These are phyloP conservation scores for Himalopsyche anomala DNA, from an alignment of 2,888 invertebrate genomes.

Conservation along the genomic window DNA sequence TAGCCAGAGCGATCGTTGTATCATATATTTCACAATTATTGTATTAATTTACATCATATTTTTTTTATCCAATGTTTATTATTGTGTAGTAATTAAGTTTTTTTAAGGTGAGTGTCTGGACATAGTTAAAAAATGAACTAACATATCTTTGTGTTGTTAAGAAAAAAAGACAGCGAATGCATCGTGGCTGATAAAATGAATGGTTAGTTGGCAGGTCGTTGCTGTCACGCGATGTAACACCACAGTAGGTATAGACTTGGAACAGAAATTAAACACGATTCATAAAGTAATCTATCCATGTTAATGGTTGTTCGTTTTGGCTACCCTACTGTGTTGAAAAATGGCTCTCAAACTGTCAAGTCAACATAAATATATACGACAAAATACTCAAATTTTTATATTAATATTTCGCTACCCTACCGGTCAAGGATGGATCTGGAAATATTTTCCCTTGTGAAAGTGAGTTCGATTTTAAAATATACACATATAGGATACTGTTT, in stretches of 20 bases:
- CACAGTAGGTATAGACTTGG: constrained; percentile 18
- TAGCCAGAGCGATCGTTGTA: no score
- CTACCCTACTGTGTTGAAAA: background rate
- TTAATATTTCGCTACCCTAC: no score
- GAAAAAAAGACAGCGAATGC: constrained; percentile 9
- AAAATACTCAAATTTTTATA: no score
- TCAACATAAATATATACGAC: no score
- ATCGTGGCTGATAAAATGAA: constrained; percentile 3
- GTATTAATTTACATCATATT: no score
- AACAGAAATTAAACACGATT: constrained; percentile 36
- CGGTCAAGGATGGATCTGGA: no score
- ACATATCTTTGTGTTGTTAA: background rate
- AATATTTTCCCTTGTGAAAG: no score
- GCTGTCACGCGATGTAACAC: constrained; percentile 16
- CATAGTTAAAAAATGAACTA: background rate
- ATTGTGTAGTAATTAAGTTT: no score
- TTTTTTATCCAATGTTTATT: no score
- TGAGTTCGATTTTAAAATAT: no score
- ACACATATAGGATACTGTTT: no score
- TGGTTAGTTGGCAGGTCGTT: background rate
- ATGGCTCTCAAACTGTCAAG: background rate
- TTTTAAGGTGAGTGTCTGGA: background rate
- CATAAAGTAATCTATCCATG: constrained; percentile 32
- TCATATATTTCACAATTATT: no score
- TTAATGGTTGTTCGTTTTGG: constrained; percentile 21